Evolutionary conservation across 2,113 vertebrate genomes (phyloP).

Genomic region (Scophthalmus maximus): DNA sequence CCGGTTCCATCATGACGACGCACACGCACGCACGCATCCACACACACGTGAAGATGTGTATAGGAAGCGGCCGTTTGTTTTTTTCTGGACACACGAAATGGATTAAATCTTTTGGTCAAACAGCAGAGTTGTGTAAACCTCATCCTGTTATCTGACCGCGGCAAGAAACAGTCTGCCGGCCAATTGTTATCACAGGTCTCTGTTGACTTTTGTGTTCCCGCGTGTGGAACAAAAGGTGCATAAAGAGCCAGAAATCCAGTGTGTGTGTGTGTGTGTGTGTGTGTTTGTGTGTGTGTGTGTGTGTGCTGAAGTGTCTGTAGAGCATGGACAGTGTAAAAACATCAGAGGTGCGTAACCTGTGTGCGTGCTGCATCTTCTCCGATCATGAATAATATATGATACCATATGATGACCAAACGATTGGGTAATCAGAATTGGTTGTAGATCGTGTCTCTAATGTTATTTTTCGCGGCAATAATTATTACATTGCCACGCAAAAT

Average conservation of each 20-base stretch:
- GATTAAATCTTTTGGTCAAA: too few relatives aligned
- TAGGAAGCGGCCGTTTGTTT: not conserved
- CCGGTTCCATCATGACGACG: not conserved
- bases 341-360: too few relatives aligned
- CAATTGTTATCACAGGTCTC: slow-evolving; percentile 10
- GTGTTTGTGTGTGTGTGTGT: not conserved
- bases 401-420: too few relatives aligned
- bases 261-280: not conserved
- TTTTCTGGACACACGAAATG: not conserved
- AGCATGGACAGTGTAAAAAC: slow-evolving; percentile 1
- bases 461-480: too few relatives aligned
- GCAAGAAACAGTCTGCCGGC: slow-evolving; percentile 13
- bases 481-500: too few relatives aligned
- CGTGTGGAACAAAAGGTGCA: slow-evolving; percentile 28
- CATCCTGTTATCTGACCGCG: too few relatives aligned
- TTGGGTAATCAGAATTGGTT: too few relatives aligned
- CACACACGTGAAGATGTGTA: too few relatives aligned
- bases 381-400: too few relatives aligned
- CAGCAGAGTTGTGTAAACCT: not conserved
- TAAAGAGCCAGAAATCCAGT: not conserved
- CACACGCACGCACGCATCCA: not conserved
- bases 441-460: too few relatives aligned
- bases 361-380: too few relatives aligned
- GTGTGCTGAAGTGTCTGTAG: not conserved
- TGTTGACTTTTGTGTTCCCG: slow-evolving; percentile 5